Conservation (phyloP, 1,140 invertebrate species). For the Pogonomyrmex californicus region DNA sequence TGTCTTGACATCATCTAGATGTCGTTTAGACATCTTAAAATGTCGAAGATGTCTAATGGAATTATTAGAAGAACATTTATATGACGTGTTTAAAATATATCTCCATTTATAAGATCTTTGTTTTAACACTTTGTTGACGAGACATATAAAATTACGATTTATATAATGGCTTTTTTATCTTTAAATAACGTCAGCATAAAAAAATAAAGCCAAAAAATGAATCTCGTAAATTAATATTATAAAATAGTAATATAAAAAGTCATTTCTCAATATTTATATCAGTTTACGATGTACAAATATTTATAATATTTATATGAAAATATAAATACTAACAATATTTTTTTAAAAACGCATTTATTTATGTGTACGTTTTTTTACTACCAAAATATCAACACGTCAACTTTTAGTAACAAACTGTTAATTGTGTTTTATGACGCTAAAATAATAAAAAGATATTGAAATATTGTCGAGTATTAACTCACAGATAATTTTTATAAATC, state of each 20-base stretch:
- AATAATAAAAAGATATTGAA: slow-evolving; percentile 10
- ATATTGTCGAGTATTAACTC: neutral
- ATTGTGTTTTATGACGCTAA: neutral
- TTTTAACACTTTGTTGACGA: neutral
- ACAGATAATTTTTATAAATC: neutral
- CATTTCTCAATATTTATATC: neutral
- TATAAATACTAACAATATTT: neutral
- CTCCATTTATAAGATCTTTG: neutral
- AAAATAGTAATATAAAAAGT: neutral
- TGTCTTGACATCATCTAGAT: neutral
- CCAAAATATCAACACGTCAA: neutral
- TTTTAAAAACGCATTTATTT: neutral
- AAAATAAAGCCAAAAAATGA: neutral
- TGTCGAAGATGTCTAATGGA: neutral
- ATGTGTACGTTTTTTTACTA: neutral
- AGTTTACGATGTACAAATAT: neutral
- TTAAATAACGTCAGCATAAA: neutral
- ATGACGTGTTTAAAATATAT: neutral
- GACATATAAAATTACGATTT: neutral
- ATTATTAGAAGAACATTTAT: neutral
- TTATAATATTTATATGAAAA: too few species aligned
- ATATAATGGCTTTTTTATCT: neutral
- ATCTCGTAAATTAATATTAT: neutral
- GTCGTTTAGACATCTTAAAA: neutral
- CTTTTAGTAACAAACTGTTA: neutral